Evolutionary conservation across 1,140 invertebrate genomes (phyloP), one percentile per base, ranked within the genome.

Genomic region (Holcopasites calliopsidis): DNA sequence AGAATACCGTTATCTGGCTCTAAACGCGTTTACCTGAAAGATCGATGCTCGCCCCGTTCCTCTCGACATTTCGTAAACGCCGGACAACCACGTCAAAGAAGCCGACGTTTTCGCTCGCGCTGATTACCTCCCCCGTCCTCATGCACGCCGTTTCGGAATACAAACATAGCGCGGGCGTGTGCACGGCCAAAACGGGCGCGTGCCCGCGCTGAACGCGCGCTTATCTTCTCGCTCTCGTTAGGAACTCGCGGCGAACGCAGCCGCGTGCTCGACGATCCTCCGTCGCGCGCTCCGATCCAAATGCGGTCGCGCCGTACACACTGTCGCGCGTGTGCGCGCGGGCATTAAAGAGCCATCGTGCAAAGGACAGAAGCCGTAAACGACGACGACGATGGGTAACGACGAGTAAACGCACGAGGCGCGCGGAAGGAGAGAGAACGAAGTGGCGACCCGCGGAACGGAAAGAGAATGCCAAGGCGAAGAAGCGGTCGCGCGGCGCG

Each of bases 361-460:
- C n/a, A n/a, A n/a, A 68, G 69, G 74, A 77, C 80, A 82, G 79
- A 82, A 82, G 75, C 68, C 55, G 74, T 79, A 6, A 62, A n/a
- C 65, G 42, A 50, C 33, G 21, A 35, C 31, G 47, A 54, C 60
- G 52, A 73, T 74, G 71, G n/a, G 75, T 81, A 77, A 77, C 76
- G 80, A 66, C 80, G 76, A 72, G 74, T 81, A 80, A 55, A 82
- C 80, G 66, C 49, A 74, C 70, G 60, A 75, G 66, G 71, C 50
- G 40, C 21, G 42, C 16, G 33, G 76, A 76, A 72, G 11, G 55
- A 71, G 23, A 28, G 55, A 49, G 71, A 65, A 42, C 65, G 33
- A 64, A 13, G 5, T 6, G 13, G 42, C 23, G 64, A 50, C 35
- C 35, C 1, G 28, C 18, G 38, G 40, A 28, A n/a, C n/a, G n/a